Evolutionary conservation across 2,797 vertebrate species (phyloP).

Genomic region (Alfaro cultratus): DNA sequence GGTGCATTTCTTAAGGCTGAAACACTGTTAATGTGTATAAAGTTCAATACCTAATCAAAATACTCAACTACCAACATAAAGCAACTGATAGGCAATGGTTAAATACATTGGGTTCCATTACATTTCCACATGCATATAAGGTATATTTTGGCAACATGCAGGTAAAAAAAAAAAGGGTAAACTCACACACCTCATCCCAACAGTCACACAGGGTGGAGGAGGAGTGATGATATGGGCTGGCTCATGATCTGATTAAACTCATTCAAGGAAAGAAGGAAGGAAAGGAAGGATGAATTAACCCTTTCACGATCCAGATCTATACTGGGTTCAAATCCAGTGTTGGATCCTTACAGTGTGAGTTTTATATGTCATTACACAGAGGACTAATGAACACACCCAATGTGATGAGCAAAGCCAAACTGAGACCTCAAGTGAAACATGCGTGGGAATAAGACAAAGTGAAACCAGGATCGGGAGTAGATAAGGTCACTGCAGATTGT

Average conservation of each 20-base stretch:
- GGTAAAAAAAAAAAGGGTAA: background rate
- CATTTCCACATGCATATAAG: background rate
- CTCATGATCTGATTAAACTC: background rate
- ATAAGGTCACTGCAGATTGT: background rate
- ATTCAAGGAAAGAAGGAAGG: background rate
- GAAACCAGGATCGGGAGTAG: background rate
- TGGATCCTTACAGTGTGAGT: background rate
- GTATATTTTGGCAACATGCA: background rate
- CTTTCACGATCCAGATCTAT: background rate
- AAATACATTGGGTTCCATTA: background rate
- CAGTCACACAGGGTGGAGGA: background rate
- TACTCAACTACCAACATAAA: background rate
- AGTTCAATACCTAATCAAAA: background rate
- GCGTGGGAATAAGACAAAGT: background rate
- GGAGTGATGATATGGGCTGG: background rate
- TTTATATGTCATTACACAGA: background rate
- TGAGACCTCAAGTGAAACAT: background rate
- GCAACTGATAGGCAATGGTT: background rate
- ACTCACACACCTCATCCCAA: background rate
- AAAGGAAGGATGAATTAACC: background rate
- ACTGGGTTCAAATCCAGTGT: background rate
- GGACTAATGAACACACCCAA: background rate
- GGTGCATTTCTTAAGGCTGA: background rate
- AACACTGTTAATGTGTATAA: background rate
- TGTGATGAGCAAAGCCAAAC: background rate